A percentile compares a stretch with the other conserved stretches of the same genome.
Conservation (phyloP, 1,140 invertebrate genomes). For the Halictus rubicundus region DNA sequence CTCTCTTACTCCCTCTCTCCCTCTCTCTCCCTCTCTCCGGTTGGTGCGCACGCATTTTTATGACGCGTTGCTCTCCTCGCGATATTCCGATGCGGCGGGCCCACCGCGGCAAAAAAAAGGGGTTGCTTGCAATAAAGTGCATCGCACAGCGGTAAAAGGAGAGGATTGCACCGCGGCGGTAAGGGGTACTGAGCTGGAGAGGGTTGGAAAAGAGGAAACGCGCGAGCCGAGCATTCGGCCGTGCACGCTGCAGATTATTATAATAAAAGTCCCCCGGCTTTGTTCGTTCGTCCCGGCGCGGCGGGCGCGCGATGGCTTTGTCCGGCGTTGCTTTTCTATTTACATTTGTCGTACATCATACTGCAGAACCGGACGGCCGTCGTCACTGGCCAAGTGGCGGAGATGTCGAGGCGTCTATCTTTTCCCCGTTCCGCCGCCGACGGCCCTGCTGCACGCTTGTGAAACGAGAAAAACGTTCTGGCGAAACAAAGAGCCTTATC, state of each 20-base stretch:
- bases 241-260: slow-evolving; percentile 64
- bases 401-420: slow-evolving; percentile 29
- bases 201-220: slow-evolving; percentile 36
- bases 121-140: slow-evolving; percentile 62
- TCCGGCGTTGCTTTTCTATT: slow-evolving; percentile 59
- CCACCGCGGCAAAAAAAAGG: slow-evolving; percentile 37
- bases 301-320: slow-evolving; percentile 46
- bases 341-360: slow-evolving; percentile 55
- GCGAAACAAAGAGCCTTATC: background rate
- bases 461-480: background rate
- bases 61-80: slow-evolving; percentile 43
- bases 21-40: background rate
- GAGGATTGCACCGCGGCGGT: slow-evolving; percentile 26
- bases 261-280: slow-evolving; percentile 66
- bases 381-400: slow-evolving; percentile 52
- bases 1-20: background rate
- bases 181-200: slow-evolving; percentile 43
- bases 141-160: slow-evolving; percentile 44
- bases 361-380: slow-evolving; percentile 38
- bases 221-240: slow-evolving; percentile 38
- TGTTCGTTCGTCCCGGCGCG: slow-evolving; percentile 34
- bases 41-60: slow-evolving; percentile 29
- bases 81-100: slow-evolving; percentile 36
- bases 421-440: background rate
- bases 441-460: background rate